Base-by-base conservation (phyloP, 2,797 vertebrate genomes). In the Rhynchonycteris naso region DNA sequence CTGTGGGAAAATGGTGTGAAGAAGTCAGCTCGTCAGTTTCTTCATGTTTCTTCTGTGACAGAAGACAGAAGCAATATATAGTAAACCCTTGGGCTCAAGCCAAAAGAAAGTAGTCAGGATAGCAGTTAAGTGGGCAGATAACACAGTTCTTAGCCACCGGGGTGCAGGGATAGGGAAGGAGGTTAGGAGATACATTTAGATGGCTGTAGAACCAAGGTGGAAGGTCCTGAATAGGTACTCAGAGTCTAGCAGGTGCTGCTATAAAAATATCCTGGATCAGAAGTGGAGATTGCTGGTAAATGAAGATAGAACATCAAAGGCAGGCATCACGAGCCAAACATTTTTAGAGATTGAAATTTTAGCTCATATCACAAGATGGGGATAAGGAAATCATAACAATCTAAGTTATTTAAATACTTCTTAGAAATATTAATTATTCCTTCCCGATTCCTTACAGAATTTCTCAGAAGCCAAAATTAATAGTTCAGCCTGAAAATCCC, bases 71-170 rank as follows among this genome's bases (percentile, higher is more conserved):
- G n/a, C 30, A 65, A 85, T 56, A 18, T 52, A 14, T 82, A 8
- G 4, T 50, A 68, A 80, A 78, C 30, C 15, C 8, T 50, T 90
- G 56, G 54, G 80, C n/a, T 5, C 47, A 89, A 76, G 61, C 21
- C 75, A 97, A 95, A 97, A 93, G 88, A 96, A 96, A 97, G 91
- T 35, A 85, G 74, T 93, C 90, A 88, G 90, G 38, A 96, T 56
- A 16, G 14, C 30, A 78, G 58, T 56, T 79, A 89, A 61, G 18
- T 75, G 50, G 26, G 30, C 76, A 90, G 38, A 3, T 88, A 71
- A 88, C 28, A 63, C 21, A 63, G 84, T 63, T 38, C 59, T 83
- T 86, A 91, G 83, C 59, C 33, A 18, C 35, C 4, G n/a, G 2
- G 19, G 30, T 24, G 24, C 3, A 1, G 8, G 14, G 24, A 4